phyloP scores from a whole-genome alignment of 2,888 invertebrate species.

The Drosophila limbata region DNA sequence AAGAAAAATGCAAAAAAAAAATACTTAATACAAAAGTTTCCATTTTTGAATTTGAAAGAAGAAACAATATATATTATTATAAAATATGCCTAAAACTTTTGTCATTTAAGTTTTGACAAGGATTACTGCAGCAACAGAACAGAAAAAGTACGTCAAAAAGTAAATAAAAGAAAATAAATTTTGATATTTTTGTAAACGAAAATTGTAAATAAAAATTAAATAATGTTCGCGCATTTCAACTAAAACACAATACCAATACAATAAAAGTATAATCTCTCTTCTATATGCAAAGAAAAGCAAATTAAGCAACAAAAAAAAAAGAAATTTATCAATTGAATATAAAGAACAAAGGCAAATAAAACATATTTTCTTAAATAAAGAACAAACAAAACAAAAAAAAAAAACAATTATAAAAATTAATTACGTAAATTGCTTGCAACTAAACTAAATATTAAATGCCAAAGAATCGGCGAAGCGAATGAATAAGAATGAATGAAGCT shows the following conservation, averaged over 20 bases:
- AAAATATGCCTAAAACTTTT: slow-evolving; percentile 44
- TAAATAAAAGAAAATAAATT: slow-evolving; percentile 56
- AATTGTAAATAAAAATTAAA: slow-evolving; percentile 66
- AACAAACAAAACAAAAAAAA: slow-evolving; percentile 13
- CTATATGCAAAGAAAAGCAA: slow-evolving; percentile 60
- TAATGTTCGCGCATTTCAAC: slow-evolving; percentile 67
- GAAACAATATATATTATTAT: slow-evolving; percentile 26
- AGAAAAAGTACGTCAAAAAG: slow-evolving; percentile 39
- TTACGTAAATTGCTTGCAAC: slow-evolving; percentile 42
- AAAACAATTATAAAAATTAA: slow-evolving; percentile 1
- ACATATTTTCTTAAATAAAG: slow-evolving; percentile 53
- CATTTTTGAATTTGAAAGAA: slow-evolving; percentile 45
- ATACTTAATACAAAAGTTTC: slow-evolving; percentile 28
- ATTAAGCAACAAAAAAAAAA: slow-evolving; percentile 42
- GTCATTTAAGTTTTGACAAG: slow-evolving; percentile 48
- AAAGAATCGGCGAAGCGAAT: slow-evolving; percentile 50
- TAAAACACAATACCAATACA: slow-evolving; percentile 59
- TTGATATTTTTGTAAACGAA: slow-evolving; percentile 81
- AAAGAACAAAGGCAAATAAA: slow-evolving; percentile 44
- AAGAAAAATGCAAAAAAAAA: slow-evolving; percentile 20
- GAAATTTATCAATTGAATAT: slow-evolving; percentile 60
- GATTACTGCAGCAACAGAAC: slow-evolving; percentile 33
- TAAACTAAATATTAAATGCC: slow-evolving; percentile 50
- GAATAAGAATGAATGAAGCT: slow-evolving; percentile 15
- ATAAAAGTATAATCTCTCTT: slow-evolving; percentile 76